Percentiles rank a stretch among this genome's conserved stretches.
These are phyloP conservation scores for Atta cephalotes DNA, from an alignment of 1,140 invertebrate species.

Conservation along the genomic window DNA sequence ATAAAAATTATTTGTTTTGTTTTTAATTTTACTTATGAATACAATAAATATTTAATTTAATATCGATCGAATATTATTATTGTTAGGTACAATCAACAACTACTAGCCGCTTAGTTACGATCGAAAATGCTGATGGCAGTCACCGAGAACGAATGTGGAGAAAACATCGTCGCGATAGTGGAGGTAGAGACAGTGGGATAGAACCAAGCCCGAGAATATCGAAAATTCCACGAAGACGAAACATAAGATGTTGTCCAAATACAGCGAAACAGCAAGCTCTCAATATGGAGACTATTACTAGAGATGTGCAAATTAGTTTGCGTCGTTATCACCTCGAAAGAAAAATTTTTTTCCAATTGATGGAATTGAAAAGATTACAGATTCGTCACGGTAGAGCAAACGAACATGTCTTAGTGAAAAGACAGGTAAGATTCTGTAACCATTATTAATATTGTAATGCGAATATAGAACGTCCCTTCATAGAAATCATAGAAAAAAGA, in stretches of 20 bases:
- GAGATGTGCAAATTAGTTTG: constrained; percentile 84
- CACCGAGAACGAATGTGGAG: constrained; percentile 70
- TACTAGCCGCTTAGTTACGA: constrained; percentile 71
- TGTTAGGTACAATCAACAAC: constrained; percentile 74
- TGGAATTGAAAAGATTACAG: constrained; percentile 96
- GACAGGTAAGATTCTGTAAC: constrained; percentile 85
- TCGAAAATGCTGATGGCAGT: constrained; percentile 70
- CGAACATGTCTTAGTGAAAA: constrained; percentile 95
- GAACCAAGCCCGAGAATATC: constrained; percentile 85
- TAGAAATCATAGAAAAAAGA: not conserved
- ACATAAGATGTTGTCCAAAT: constrained; percentile 81
- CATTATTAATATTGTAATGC: not conserved
- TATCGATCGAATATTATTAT: not conserved
- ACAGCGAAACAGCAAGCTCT: constrained; percentile 81
- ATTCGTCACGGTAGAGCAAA: constrained; percentile 95
- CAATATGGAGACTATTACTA: constrained; percentile 83
- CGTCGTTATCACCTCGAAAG: constrained; percentile 94
- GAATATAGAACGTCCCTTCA: not conserved
- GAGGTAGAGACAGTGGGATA: constrained; percentile 84
- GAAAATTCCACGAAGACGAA: constrained; percentile 82
- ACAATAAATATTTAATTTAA: not conserved
- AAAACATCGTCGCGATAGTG: constrained; percentile 82
- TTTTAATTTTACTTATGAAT: not conserved
- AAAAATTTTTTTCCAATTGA: constrained; percentile 97
- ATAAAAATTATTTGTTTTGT: not conserved